Evolutionary conservation across 1,140 invertebrate genomes (phyloP), one percentile per base, ranked within the genome.

Genomic region (Steinernema khuongi): DNA sequence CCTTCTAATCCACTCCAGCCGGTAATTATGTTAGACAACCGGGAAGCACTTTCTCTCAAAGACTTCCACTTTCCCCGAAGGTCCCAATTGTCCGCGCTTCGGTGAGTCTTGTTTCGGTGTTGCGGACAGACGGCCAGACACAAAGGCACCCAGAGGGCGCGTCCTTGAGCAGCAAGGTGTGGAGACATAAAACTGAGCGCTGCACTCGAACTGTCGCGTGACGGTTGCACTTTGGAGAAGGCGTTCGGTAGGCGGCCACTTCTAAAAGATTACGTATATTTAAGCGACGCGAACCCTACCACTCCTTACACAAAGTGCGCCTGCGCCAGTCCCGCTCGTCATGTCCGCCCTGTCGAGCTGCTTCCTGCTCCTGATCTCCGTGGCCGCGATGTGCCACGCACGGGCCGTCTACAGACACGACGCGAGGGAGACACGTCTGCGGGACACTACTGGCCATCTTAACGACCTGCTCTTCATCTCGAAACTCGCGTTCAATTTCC

Each of bases 161-260:
- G 50, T 60, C 50, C 50, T 60, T 60, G 50, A 60, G 22, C n/a
- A n/a, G n/a, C n/a, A n/a, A n/a, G n/a, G n/a, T n/a, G n/a, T 11
- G 11, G 50, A 60, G 50, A 60, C 50, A 60, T 17, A 60, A 26
- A 60, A 60, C 50, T 60, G 50, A 60, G 50, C 50, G 26, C 14
- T 60, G 19, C 22, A 60, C 50, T 60, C 19, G 50, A 60, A 60
- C 50, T 60, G 50, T 60, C 50, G 50, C 50, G 26, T 60, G 50
- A 60, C 50, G 50, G 50, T 4, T 60, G 50, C 50, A 60, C 50
- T 60, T 60, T 60, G 14, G 50, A 26, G n/a, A n/a, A n/a, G 22
- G 50, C 26, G 50, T 60, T 60, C 50, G 50, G 50, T 60, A 60
- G 50, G 50, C 50, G 50, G 50, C 50, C 50, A 60, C 50, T 60